phyloP scores from a whole-genome alignment of 2,113 vertebrate species.

The Ivindomyrus marchei region DNA sequence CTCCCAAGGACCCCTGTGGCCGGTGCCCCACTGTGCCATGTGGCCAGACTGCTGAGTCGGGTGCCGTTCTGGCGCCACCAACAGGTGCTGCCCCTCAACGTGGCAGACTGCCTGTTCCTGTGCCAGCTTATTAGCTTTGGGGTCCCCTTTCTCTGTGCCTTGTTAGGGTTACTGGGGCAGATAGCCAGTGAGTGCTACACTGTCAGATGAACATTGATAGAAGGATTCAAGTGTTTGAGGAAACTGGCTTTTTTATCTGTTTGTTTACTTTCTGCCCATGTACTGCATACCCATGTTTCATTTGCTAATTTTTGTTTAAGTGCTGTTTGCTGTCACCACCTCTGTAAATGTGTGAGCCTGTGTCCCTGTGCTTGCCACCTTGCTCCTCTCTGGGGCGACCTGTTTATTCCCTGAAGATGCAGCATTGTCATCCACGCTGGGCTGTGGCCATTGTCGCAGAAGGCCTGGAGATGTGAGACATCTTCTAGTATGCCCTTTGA shows the following conservation, averaged over 20 bases:
- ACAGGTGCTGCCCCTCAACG: conserved; percentile 60
- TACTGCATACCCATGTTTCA: neutral
- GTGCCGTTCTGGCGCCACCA: conserved; percentile 58
- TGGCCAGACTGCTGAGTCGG: conserved; percentile 58
- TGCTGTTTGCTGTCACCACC: neutral
- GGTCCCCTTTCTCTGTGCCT: conserved; percentile 73
- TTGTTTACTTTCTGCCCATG: neutral
- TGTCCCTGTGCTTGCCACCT: neutral
- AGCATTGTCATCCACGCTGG: neutral
- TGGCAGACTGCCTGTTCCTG: conserved; percentile 74
- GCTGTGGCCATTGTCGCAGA: neutral
- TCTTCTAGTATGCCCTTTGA: neutral
- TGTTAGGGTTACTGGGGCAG: conserved; percentile 67
- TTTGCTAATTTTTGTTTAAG: neutral
- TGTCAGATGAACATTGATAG: neutral
- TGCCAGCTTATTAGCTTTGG: conserved; percentile 71
- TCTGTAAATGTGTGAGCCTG: neutral
- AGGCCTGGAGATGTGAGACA: neutral
- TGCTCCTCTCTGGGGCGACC: neutral
- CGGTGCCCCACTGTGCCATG: conserved; percentile 53
- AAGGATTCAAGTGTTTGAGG: neutral
- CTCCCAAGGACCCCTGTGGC: conserved; percentile 53
- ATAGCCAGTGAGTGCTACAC: conserved; percentile 40
- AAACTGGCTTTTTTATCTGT: neutral
- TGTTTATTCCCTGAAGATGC: neutral